Conservation (phyloP, 2,888 invertebrate genomes). For the Eugnorisma glareosa region DNA sequence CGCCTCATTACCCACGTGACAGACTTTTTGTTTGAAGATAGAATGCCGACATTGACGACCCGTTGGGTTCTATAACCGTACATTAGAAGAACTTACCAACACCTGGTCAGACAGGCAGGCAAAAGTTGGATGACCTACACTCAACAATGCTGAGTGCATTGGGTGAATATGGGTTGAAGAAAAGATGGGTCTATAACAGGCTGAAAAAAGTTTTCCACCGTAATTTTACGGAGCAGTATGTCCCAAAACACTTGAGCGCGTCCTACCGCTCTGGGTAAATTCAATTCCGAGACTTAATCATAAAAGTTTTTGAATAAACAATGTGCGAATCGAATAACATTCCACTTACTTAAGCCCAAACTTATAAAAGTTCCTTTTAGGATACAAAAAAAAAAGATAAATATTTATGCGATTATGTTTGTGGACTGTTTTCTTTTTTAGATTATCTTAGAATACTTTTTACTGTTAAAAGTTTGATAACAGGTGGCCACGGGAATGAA, state of each 20-base stretch:
- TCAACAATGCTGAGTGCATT: too few relatives aligned
- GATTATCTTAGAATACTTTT: background rate
- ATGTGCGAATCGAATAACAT: conserved; percentile 69
- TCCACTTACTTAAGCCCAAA: conserved; percentile 60
- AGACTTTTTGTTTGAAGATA: background rate
- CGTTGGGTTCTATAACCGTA: background rate
- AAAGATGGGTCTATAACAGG: background rate
- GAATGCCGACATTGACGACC: background rate
- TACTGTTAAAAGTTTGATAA: conserved; percentile 8
- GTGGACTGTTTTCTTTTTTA: conserved; percentile 4
- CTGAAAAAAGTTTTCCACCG: background rate
- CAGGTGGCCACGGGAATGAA: background rate
- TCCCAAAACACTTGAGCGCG: conserved; percentile 57
- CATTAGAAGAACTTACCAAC: background rate
- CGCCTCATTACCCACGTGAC: background rate
- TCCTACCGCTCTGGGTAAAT: conserved; percentile 65
- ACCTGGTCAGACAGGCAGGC: background rate
- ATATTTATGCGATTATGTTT: conserved; percentile 46
- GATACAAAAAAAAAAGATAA: conserved; percentile 36
- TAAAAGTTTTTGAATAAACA: conserved; percentile 81
- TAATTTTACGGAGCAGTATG: conserved; percentile 35
- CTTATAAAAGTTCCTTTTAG: conserved; percentile 43
- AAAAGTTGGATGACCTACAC: background rate
- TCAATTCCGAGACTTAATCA: conserved; percentile 79
- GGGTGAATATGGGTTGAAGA: background rate